phyloP scores from a whole-genome alignment of 2,113 vertebrate genomes.

The Eptesicus fuscus region DNA sequence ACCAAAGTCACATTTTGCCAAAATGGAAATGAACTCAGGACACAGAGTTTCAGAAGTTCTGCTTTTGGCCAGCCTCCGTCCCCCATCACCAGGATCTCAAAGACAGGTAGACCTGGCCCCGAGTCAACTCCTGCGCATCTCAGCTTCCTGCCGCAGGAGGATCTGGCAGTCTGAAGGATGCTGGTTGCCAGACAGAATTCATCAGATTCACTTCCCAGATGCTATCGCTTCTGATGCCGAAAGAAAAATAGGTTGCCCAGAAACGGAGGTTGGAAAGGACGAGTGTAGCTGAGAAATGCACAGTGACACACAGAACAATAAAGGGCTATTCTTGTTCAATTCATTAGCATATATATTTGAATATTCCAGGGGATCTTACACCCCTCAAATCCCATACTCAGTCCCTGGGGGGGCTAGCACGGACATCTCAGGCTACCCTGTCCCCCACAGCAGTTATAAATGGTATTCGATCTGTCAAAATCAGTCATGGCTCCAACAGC shows the following conservation, averaged over 20 bases:
- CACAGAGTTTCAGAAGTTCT: constrained; percentile 39
- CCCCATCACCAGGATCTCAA: constrained; percentile 51
- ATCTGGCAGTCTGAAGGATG: constrained; percentile 58
- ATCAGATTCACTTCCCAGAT: constrained; percentile 74
- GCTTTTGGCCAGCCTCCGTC: constrained; percentile 14
- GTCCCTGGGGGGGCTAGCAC: background rate
- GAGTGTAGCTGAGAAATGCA: background rate
- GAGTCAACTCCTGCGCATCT: constrained; percentile 45
- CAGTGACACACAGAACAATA: background rate
- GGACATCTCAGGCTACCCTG: background rate
- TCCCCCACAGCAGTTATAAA: background rate
- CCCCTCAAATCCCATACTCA: background rate
- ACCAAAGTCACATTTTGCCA: constrained; percentile 61
- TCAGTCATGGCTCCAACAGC: constrained; percentile 5
- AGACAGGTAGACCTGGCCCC: constrained; percentile 62
- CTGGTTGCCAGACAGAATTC: constrained; percentile 66
- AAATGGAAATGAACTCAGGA: constrained; percentile 69
- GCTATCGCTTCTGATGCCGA: constrained; percentile 61
- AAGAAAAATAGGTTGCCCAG: constrained; percentile 69
- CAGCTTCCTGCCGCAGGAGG: constrained; percentile 55
- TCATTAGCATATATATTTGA: background rate
- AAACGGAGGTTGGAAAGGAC: constrained; percentile 45
- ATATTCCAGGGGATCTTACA: background rate
- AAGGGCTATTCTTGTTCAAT: background rate
- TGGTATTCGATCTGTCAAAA: constrained; percentile 42